Conservation (phyloP, 30 jellyfish, hydroid and myxozoan species). For the Aurelia sp. region DNA sequence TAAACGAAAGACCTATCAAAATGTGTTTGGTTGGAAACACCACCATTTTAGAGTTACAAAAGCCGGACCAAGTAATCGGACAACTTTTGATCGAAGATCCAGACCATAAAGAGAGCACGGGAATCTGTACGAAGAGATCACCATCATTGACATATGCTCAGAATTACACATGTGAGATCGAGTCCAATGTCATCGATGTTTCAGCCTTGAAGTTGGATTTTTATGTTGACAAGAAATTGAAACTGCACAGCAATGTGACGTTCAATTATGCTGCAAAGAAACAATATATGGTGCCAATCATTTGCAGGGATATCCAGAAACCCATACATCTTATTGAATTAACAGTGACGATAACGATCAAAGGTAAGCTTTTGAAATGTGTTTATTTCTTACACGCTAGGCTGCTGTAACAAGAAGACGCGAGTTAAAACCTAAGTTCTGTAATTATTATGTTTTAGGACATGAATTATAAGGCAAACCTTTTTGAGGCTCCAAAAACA, state of each 20-base stretch:
- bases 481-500: no score
- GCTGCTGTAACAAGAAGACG: neutral
- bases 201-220: conserved; percentile 7
- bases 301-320: conserved; percentile 42
- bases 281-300: conserved; percentile 45
- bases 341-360: conserved; percentile 8
- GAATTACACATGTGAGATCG: conserved; percentile 40
- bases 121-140: conserved; percentile 41
- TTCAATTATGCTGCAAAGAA: conserved; percentile 21
- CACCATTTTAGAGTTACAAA: conserved; percentile 42
- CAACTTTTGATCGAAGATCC: conserved; percentile 67
- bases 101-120: conserved; percentile 52
- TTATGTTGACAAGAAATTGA: conserved; percentile 24
- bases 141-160: conserved; percentile 9
- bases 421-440: no score
- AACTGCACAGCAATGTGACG: conserved; percentile 37
- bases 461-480: no score
- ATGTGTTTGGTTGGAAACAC: conserved; percentile 56
- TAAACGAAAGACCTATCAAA: conserved; percentile 60
- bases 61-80: conserved; percentile 55
- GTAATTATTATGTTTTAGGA: no score
- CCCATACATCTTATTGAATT: conserved; percentile 43
- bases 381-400: neutral
- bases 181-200: conserved; percentile 35
- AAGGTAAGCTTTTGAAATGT: conserved; percentile 25